A percentile compares a stretch with the other conserved stretches of the same genome.
These are phyloP conservation scores for Lobophora halterata DNA, from an alignment of 2,888 invertebrate genomes.

Conservation along the genomic window DNA sequence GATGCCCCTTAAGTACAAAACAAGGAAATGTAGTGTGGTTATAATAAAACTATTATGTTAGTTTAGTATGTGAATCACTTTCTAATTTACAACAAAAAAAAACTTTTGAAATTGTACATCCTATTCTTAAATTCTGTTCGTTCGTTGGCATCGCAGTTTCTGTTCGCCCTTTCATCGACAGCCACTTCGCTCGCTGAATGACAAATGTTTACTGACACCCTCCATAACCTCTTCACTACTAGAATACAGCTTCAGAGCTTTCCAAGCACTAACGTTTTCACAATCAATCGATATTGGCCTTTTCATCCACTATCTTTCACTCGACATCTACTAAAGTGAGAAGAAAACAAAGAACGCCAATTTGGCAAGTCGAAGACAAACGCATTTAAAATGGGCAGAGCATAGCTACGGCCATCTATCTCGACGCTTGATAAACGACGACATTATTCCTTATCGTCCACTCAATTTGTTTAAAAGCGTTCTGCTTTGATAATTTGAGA, in stretches of 20 bases:
- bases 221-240: slow-evolving; percentile 46
- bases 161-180: slow-evolving; percentile 41
- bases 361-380: slow-evolving; percentile 79
- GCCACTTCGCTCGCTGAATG: slow-evolving; percentile 50
- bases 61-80: too few species aligned
- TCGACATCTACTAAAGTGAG: slow-evolving; percentile 51
- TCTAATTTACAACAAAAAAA: slow-evolving; percentile 2
- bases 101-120: too few species aligned
- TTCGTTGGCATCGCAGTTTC: slow-evolving; percentile 33
- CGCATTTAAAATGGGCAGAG: slow-evolving; percentile 81
- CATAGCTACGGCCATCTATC: slow-evolving; percentile 77
- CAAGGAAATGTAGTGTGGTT: too few species aligned
- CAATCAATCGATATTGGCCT: slow-evolving; percentile 42
- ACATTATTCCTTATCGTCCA: slow-evolving; percentile 81
- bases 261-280: slow-evolving; percentile 36
- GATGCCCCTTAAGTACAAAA: too few species aligned
- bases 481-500: slow-evolving; percentile 80
- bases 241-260: slow-evolving; percentile 43
- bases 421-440: slow-evolving; percentile 79
- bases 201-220: slow-evolving; percentile 66
- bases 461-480: slow-evolving; percentile 81
- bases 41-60: too few species aligned
- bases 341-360: slow-evolving; percentile 75
- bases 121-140: slow-evolving; percentile 33
- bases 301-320: slow-evolving; percentile 39